Evolutionary conservation across 2,113 vertebrate genomes (phyloP).

Genomic region (Empidonax alnorum): DNA sequence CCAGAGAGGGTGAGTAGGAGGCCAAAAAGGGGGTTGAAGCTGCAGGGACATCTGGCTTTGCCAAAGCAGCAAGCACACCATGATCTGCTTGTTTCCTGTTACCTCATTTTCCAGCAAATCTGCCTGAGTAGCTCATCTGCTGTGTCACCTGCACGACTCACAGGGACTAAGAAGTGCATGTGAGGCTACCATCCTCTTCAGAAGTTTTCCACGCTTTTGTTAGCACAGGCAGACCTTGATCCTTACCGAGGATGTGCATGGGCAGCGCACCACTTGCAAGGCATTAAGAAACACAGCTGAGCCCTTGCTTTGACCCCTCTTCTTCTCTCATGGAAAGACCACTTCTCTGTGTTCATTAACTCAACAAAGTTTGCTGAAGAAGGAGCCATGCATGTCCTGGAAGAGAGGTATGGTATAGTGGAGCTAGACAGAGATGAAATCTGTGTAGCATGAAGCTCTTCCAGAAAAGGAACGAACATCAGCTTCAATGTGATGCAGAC

Average conservation of each 20-base stretch:
- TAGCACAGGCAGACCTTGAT: neutral
- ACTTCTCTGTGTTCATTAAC: neutral
- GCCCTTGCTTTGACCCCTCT: neutral
- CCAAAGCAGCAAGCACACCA: neutral
- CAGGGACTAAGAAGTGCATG: neutral
- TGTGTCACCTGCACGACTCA: accelerated
- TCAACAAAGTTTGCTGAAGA: neutral
- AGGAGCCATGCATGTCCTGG: neutral
- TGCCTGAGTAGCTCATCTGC: neutral
- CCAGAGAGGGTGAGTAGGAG: neutral
- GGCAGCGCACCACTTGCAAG: neutral
- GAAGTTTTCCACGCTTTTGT: neutral
- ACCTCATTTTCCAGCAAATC: neutral
- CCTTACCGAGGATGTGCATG: neutral
- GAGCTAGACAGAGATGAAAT: neutral
- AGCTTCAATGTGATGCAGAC: neutral
- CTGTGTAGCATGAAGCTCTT: neutral
- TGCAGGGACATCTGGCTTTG: neutral
- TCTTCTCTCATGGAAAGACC: neutral
- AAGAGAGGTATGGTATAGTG: neutral
- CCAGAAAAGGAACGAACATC: neutral
- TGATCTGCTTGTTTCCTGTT: neutral
- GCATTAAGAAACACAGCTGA: neutral
- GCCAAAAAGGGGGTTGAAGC: neutral
- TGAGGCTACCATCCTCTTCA: neutral